Conservation (phyloP, 1,140 invertebrate genomes). For the Brachionus rotundiformis region DNA sequence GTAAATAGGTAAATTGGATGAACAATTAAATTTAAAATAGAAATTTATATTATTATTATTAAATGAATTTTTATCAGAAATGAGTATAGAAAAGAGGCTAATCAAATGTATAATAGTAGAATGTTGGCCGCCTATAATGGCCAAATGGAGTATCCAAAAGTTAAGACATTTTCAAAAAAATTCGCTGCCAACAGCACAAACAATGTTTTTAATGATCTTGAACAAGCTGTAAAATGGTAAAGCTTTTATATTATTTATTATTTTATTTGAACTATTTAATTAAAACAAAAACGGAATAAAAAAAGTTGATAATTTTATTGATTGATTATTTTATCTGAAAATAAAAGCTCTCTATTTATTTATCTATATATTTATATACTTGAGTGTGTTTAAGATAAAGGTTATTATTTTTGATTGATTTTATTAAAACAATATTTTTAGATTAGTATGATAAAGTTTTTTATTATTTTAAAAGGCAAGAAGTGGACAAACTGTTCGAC, state of each 20-base stretch:
- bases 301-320: not conserved
- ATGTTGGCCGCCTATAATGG: slow-evolving; percentile 62
- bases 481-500: slow-evolving; percentile 58
- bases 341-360: not conserved
- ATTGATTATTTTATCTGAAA: slow-evolving; percentile 23
- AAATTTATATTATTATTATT: not conserved
- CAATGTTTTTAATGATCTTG: slow-evolving; percentile 63
- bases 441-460: not conserved
- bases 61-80: slow-evolving; percentile 54
- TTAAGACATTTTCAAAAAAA: slow-evolving; percentile 62
- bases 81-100: slow-evolving; percentile 62
- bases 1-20: slow-evolving; percentile 33
- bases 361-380: no score
- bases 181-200: slow-evolving; percentile 60
- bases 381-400: not conserved
- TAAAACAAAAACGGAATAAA: not conserved
- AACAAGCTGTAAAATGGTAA: slow-evolving; percentile 63
- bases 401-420: slow-evolving; percentile 50
- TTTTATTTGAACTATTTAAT: no score
- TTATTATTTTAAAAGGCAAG: slow-evolving; percentile 55
- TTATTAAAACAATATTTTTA: no score
- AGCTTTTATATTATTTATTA: no score
- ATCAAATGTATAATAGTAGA: slow-evolving; percentile 60
- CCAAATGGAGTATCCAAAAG: slow-evolving; percentile 61
- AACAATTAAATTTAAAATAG: not conserved